Evolutionary conservation across 2,888 invertebrate genomes (phyloP).

Genomic region (Ectemnius lituratus): DNA sequence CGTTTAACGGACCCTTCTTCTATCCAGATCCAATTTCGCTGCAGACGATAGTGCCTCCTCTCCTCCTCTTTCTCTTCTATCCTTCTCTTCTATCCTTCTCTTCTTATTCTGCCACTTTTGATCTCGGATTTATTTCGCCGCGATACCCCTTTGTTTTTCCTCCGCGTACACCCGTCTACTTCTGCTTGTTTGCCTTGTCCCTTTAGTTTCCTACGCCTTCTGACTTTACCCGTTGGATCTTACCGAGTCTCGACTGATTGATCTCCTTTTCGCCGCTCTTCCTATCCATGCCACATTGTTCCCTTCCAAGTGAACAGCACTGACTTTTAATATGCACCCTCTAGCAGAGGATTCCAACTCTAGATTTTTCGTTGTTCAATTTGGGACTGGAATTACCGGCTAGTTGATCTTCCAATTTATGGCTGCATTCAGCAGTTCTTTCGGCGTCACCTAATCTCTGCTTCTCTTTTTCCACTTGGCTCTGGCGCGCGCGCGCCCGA

Average conservation of each 20-base stretch:
- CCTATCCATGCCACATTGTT: too few relatives aligned
- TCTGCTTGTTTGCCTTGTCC: background rate
- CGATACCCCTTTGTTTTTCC: slow-evolving; percentile 6
- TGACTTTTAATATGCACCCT: too few relatives aligned
- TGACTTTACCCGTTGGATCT: background rate
- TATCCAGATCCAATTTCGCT: slow-evolving; percentile 54
- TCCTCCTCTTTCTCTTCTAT: slow-evolving; percentile 1
- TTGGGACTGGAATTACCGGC: slow-evolving; percentile 5
- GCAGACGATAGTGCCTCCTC: slow-evolving; percentile 17
- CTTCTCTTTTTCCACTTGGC: background rate
- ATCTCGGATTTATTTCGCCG: slow-evolving; percentile 1
- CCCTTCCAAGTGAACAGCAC: too few relatives aligned
- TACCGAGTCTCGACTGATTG: background rate
- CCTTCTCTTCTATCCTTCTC: background rate
- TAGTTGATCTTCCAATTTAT: background rate
- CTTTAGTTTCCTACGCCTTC: background rate
- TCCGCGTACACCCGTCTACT: background rate
- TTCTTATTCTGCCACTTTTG: slow-evolving; percentile 8
- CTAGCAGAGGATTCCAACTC: background rate
- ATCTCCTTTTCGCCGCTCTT: background rate
- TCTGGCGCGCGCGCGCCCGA: slow-evolving; percentile 5
- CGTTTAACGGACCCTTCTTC: slow-evolving; percentile 35
- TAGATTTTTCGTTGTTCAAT: slow-evolving; percentile 15
- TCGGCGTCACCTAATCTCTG: background rate
- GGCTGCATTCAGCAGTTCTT: slow-evolving; percentile 6